Base-by-base conservation (phyloP, 1,140 invertebrate species). In the Drosophila mojavensis region DNA sequence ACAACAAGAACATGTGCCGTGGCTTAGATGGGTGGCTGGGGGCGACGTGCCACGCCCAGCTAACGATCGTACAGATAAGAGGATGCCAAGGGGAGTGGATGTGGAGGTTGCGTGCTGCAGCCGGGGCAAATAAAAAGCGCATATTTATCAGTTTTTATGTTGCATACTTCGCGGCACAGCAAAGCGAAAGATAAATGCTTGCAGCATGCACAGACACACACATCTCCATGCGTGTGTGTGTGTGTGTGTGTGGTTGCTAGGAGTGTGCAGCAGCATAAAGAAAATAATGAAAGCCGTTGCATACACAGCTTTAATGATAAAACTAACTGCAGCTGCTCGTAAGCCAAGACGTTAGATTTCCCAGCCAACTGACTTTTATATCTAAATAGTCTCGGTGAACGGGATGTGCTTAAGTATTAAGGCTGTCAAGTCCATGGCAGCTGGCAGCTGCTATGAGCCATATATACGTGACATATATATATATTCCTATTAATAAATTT, bases 121-220 rank as follows among this genome's bases (percentile, higher is more conserved):
- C 39, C 58, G 62, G 62, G 11, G 45, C 56, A 75, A 78, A 75
- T 75, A 78, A 75, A 78, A 78, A 66, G 61, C 63, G 58, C 81
- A 77, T 81, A 75, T 77, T 88, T 86, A 86, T 79, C 63, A 70
- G 67, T 47, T 70, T 69, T 88, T 79, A 76, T 88, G 76, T 62
- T 77, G 83, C 79, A 83, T 86, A 89, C 79, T 73, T 83, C 66
- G 73, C 64, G 76, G 81, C 64, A 74, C 69, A 47, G 33, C 48
- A 50, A 50, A 58, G 71, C 66, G 56, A 30, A 28, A 50, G 64
- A 68, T 73, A 68, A 50, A 60, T 61, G 50, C 30, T 20, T 61
- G 28, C 50, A 60, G 10, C 45, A 62, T n/a, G n/a, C 20, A 43
- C n/a, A 26, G 5, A 45, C 24, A 24, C 10, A 60, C n/a, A 50